phyloP scores from a whole-genome alignment of 2,113 vertebrate species.

The Archocentrus centrarchus region DNA sequence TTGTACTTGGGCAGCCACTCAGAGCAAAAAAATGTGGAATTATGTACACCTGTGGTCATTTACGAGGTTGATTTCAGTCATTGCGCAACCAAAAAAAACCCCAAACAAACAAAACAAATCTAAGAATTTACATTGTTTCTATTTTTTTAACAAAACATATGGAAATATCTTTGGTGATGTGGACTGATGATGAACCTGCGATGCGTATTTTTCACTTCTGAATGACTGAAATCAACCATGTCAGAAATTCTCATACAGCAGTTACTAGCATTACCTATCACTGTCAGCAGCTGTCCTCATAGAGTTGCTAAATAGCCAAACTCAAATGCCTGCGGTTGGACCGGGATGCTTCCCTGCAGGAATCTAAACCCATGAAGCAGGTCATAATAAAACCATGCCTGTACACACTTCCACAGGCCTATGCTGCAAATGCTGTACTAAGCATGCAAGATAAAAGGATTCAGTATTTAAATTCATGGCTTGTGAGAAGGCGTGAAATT shows the following conservation, averaged over 20 bases:
- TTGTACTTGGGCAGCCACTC: too few species aligned
- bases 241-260: background rate
- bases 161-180: background rate
- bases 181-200: background rate
- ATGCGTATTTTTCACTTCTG: background rate
- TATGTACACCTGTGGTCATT: too few species aligned
- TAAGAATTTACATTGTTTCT: background rate
- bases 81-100: background rate
- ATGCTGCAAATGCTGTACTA: background rate
- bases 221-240: background rate
- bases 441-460: background rate
- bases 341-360: background rate
- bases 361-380: background rate
- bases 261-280: background rate
- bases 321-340: background rate
- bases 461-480: constrained; percentile 5
- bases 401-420: background rate
- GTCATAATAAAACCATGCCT: constrained; percentile 1
- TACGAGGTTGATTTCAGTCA: too few species aligned
- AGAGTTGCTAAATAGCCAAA: background rate
- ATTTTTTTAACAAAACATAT: background rate
- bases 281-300: background rate
- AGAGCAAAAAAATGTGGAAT: too few species aligned
- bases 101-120: background rate
- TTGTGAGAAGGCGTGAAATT: constrained; percentile 33